Conservation (phyloP, 2,113 vertebrate species). For the Antigone vipio region DNA sequence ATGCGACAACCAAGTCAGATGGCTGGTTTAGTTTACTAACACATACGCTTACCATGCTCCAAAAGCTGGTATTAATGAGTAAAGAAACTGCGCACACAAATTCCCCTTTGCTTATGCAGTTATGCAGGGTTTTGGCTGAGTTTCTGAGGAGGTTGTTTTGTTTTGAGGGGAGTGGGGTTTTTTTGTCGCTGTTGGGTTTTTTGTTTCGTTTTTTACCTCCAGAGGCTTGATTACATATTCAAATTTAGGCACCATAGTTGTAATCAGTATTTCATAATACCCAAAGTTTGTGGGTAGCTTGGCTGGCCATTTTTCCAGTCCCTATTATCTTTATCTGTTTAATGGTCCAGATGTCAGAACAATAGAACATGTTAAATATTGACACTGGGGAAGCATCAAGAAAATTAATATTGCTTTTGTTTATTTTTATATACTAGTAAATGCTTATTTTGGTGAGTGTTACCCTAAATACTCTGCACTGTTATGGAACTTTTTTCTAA, state of each 20-base stretch:
- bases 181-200: not conserved
- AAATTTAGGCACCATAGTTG: not conserved
- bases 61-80: not conserved
- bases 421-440: conserved; percentile 13
- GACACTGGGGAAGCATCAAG: conserved; percentile 41
- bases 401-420: conserved; percentile 60
- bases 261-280: conserved; percentile 26
- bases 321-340: conserved; percentile 53
- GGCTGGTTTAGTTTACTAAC: not conserved
- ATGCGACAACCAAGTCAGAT: not conserved
- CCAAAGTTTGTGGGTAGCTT: conserved; percentile 19
- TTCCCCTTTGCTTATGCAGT: not conserved
- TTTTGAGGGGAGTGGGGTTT: not conserved
- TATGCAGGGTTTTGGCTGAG: not conserved
- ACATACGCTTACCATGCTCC: not conserved
- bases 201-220: not conserved
- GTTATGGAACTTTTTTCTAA: not conserved
- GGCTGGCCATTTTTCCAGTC: conserved; percentile 22
- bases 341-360: conserved; percentile 62
- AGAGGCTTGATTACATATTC: not conserved
- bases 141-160: not conserved
- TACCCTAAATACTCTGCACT: not conserved
- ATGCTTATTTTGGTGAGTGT: not conserved
- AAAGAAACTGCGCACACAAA: not conserved
- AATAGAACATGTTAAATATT: conserved; percentile 63